Evolutionary conservation across 2,797 vertebrate genomes (phyloP).

Genomic region (Enoplosus armatus): DNA sequence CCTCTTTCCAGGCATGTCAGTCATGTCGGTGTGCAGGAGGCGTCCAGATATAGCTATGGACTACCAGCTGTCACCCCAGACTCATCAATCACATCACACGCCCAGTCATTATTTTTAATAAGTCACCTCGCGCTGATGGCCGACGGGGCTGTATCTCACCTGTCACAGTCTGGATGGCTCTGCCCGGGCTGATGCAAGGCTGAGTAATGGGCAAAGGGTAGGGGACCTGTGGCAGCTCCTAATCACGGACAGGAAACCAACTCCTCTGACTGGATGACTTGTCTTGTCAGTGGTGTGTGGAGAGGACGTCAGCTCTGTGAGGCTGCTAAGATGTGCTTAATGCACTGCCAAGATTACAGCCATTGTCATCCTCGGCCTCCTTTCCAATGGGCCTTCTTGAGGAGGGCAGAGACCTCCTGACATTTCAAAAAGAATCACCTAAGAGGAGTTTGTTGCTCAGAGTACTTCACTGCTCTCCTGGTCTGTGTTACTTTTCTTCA

Average conservation of each 20-base stretch:
- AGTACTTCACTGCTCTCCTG: not conserved
- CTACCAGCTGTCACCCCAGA: conserved; percentile 55
- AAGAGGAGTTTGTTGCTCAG: not conserved
- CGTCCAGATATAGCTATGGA: conserved; percentile 62
- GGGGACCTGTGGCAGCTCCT: conserved; percentile 57
- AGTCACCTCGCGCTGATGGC: conserved; percentile 61
- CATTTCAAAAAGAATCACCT: not conserved
- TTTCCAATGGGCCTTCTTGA: not conserved
- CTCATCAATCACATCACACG: conserved; percentile 75
- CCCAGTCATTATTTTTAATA: conserved; percentile 76
- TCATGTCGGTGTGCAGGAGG: conserved; percentile 49
- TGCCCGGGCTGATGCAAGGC: conserved; percentile 57
- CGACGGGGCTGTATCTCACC: conserved; percentile 53
- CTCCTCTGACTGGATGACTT: conserved; percentile 48
- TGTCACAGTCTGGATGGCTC: conserved; percentile 64
- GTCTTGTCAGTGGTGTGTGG: conserved; percentile 18
- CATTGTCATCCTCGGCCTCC: conserved; percentile 5
- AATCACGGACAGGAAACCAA: conserved; percentile 57
- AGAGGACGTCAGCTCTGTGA: conserved; percentile 11
- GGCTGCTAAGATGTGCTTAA: conserved; percentile 7
- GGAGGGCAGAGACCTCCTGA: conserved; percentile 8
- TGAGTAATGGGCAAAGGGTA: conserved; percentile 65
- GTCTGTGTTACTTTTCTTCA: conserved; percentile 18
- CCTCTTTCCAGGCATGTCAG: conserved; percentile 39
- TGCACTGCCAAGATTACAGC: conserved; percentile 28